Evolutionary conservation across 2,888 invertebrate genomes (phyloP).

Genomic region (Hemithea aestivaria): DNA sequence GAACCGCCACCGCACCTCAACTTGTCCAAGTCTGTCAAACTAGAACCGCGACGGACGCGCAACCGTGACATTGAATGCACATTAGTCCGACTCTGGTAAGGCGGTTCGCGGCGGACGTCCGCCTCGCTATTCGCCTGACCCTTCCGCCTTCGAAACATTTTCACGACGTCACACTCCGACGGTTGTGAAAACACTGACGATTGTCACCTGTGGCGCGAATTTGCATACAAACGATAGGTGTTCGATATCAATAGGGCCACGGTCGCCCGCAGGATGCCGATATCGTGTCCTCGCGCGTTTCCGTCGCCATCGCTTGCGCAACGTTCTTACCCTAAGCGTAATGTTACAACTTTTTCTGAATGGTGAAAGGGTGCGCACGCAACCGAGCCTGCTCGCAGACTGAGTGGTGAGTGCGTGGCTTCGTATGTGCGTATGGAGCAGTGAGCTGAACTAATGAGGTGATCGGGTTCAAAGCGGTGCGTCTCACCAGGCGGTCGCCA

Average conservation of each 20-base stretch:
- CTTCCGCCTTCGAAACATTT: conserved; percentile 65
- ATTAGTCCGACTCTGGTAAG: conserved; percentile 69
- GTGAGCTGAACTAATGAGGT: conserved; percentile 70
- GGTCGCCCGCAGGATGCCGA: conserved; percentile 73
- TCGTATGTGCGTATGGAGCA: conserved; percentile 56
- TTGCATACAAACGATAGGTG: conserved; percentile 68
- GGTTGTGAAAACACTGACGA: conserved; percentile 50
- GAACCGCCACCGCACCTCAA: conserved; percentile 70
- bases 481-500: conserved; percentile 59
- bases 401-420: conserved; percentile 58
- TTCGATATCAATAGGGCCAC: conserved; percentile 72
- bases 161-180: conserved; percentile 43
- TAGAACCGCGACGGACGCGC: conserved; percentile 84
- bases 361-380: conserved; percentile 56
- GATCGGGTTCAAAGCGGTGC: conserved; percentile 72
- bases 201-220: conserved; percentile 54
- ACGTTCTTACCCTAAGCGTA: conserved; percentile 38
- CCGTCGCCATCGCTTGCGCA: conserved; percentile 66
- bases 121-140: conserved; percentile 68
- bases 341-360: conserved; percentile 39
- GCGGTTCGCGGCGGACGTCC: conserved; percentile 75
- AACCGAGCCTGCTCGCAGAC: conserved; percentile 61
- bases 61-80: conserved; percentile 68
- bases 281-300: conserved; percentile 65
- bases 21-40: conserved; percentile 86